phyloP scores from a whole-genome alignment of 2,888 invertebrate genomes.

The Trichacis sp. region DNA sequence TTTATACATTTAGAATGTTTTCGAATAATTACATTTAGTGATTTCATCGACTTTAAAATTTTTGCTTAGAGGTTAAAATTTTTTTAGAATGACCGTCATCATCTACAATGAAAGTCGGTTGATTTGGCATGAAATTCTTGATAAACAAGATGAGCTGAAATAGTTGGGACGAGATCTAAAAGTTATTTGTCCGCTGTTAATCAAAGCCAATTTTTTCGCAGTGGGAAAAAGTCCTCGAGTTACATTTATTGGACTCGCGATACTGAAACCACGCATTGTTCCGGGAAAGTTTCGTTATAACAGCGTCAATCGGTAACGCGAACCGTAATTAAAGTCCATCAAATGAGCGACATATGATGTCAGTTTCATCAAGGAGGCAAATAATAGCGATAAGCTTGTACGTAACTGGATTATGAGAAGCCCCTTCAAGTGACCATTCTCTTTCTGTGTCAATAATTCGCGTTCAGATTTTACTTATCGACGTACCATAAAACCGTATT shows the following conservation, averaged over 20 bases:
- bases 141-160: no score
- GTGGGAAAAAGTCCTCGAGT: neutral
- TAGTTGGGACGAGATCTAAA: no score
- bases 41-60: no score
- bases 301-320: neutral
- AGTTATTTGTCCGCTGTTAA: neutral
- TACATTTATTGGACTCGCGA: neutral
- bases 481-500: neutral
- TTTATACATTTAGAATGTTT: no score
- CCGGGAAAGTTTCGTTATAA: neutral
- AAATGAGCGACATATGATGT: neutral
- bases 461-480: neutral
- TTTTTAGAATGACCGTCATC: no score
- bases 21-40: no score
- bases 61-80: no score
- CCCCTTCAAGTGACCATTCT: conserved; percentile 53
- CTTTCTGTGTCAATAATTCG: conserved; percentile 58
- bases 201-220: neutral
- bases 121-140: no score
- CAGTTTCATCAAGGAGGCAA: conserved; percentile 19
- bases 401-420: conserved; percentile 65
- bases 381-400: conserved; percentile 53
- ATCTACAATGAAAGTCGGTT: no score
- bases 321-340: neutral
- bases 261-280: neutral